Evolutionary conservation across 2,888 invertebrate genomes (phyloP), one percentile per base, ranked within the genome.

Genomic region (Cosmia trapezina): DNA sequence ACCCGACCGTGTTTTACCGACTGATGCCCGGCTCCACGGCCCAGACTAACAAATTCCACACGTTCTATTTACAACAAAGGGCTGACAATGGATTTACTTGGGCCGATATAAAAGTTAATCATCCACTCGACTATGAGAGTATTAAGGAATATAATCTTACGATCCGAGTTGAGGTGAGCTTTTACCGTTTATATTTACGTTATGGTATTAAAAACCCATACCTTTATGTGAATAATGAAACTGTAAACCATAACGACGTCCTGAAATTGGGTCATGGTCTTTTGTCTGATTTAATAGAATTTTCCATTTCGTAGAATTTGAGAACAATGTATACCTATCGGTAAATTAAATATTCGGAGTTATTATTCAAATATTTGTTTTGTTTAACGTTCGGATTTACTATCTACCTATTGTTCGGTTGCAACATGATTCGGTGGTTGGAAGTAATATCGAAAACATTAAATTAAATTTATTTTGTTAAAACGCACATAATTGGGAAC

Each of bases 91-190:
- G 98, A 81, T 98, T 98, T 92, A 99, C 99, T 86, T 99, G 99
- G 98, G 99, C 99, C 11, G 99, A 99, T 93, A 98, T 99, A 94
- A 98, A 99, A 96, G 99, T 99, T 88, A 99, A 99, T 96, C 99
- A 99, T 96, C 99, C 98, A 43, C 96, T 99, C 90, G 99, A 99
- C 96, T 99, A 98, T 92, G 99, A 99, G 94, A 98, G 98, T 88
- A 99, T 99, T 93, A 98, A 98, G 96, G 99, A 99, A 92, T 99
- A 99, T 94, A 99, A 99, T 96, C 96, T 99, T 88, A 99, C 99
- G 14, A 98, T 99, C 95, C 97, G 99, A 93, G 99, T 99, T 68
- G 99, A 99, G 98, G 99, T 99, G 94, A 97, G 97, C 83, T 59
- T 66, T 37, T 73, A 61, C 71, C 70, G 59, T 78, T 65, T 71